Evolutionary conservation across 2,888 invertebrate species (phyloP), one percentile per base, ranked within the genome.

Genomic region (Adineta ricciae): DNA sequence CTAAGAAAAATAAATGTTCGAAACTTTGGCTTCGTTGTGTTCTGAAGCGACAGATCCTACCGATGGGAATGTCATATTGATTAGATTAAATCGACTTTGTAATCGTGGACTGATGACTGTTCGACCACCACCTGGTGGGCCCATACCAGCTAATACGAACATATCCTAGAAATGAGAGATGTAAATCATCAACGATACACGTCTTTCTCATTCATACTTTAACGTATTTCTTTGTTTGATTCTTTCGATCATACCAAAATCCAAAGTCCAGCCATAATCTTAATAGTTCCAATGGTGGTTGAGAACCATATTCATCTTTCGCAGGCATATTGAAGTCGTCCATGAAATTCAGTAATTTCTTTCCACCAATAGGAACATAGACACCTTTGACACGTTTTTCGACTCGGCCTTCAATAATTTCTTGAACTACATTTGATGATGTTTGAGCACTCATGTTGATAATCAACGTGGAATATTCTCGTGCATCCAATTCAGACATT

Each of bases 301-400:
- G 95, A 0, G 95, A 95, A 0, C 95, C 96, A 89, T 95, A 96
- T 24, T 92, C 92, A 88, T 96, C 96, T 87, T 94, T 94, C 14
- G 94, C 94, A 0, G 96, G 96, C 95, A 96, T 95, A 91, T 96
- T 96, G 88, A 96, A 93, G 89, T 96, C 96, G 89, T 96, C 96
- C 93, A 96, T 93, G 89, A 95, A 95, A 16, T 94, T 93, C 86
- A 96, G 93, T 93, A 96, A 93, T 87, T 92, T 93, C 91, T 95
- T 96, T 89, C 94, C 90, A 87, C 94, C 94, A 41, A 93, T 91
- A 0, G 96, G 96, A 3, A 94, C 93, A 89, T 93, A 95, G 86
- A 94, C 93, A 1, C 94, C 94, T 90, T 95, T 96, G 0, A 95
- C 95, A 84, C 95, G 92, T 91, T 96, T 95, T 90, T 96, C 95